Conservation (phyloP, 2,888 invertebrate species). For the Rhaphigaster nebulosa region DNA sequence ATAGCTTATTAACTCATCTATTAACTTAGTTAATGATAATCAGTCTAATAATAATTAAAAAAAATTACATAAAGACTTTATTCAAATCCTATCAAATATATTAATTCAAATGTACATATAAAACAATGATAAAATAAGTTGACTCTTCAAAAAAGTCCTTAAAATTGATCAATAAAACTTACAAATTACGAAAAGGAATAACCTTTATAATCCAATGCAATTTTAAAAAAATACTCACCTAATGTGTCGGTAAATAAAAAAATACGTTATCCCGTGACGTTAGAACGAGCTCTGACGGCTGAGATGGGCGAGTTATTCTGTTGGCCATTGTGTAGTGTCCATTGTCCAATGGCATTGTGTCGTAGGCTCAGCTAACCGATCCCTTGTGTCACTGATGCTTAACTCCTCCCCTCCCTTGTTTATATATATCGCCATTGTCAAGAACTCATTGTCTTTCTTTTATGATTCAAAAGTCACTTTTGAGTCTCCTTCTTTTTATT, state of each 20-base stretch:
- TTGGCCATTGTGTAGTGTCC: constrained; percentile 22
- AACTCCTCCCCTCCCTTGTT: background rate
- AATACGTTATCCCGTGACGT: background rate
- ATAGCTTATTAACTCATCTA: too few species aligned
- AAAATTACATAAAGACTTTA: too few species aligned
- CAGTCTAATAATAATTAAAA: too few species aligned
- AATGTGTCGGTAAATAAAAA: background rate
- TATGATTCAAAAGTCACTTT: background rate
- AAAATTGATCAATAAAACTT: too few species aligned
- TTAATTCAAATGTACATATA: too few species aligned
- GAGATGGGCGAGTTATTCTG: constrained; percentile 27
- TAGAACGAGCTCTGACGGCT: background rate
- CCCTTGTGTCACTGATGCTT: background rate
- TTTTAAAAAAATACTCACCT: background rate
- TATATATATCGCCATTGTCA: background rate
- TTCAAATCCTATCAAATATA: too few species aligned
- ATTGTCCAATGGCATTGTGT: background rate
- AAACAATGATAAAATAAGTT: too few species aligned
- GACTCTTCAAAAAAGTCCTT: too few species aligned
- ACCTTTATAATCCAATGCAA: too few species aligned
- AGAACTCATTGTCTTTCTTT: background rate
- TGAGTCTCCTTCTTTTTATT: background rate
- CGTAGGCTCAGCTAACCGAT: constrained; percentile 13
- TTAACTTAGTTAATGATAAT: too few species aligned
- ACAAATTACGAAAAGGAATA: too few species aligned